Base-by-base conservation (phyloP, 2,797 vertebrate genomes). In the Silurus lanzhouensis region DNA sequence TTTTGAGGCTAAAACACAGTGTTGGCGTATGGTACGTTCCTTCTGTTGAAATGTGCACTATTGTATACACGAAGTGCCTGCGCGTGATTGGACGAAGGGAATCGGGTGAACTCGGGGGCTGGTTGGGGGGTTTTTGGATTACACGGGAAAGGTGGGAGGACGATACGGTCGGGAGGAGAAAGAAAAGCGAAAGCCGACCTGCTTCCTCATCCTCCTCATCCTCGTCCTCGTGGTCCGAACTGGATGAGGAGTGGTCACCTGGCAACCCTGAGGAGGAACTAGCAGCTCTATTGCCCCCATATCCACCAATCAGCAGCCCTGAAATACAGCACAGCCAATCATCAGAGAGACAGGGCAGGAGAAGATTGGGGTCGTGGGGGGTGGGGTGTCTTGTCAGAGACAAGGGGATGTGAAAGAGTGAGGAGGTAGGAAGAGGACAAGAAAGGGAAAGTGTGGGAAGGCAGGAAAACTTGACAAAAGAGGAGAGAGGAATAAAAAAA, bases 151-250 rank as follows among this genome's bases (percentile, higher is more conserved):
- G 10, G 31, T 5, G 70, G 25, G 70, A 61, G 83, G 58, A 87
- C 82, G 87, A 77, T 72, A 77, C 58, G 72, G 83, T 61, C 90
- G 91, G 90, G 87, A 91, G 88, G 91, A 89, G 93, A 86, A 93
- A 93, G 94, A 96, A 97, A 96, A 97, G 95, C 96, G 94, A 96
- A 95, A 96, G 96, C 97, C 97, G 96, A 99, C 98, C 98, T 99
- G 98, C 97, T 99, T 99, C 98, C 96, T 99, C 98, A 96, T 99
- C 98, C 93, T 97, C 96, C 90, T 96, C 96, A 89, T 96, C 97
- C 92, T 97, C 96, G 94, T 97, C 98, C 89, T 97, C 98, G 93
- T 98, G 97, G 94, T 98, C 98, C 94, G 98, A 98, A 96, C 97
- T 95, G 96, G 97, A 99, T 96, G 97, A 97, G 93, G 96, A 99